These are phyloP conservation scores for Pseudochaenichthys georgianus DNA, from an alignment of 2,797 vertebrate species.

Conservation along the genomic window DNA sequence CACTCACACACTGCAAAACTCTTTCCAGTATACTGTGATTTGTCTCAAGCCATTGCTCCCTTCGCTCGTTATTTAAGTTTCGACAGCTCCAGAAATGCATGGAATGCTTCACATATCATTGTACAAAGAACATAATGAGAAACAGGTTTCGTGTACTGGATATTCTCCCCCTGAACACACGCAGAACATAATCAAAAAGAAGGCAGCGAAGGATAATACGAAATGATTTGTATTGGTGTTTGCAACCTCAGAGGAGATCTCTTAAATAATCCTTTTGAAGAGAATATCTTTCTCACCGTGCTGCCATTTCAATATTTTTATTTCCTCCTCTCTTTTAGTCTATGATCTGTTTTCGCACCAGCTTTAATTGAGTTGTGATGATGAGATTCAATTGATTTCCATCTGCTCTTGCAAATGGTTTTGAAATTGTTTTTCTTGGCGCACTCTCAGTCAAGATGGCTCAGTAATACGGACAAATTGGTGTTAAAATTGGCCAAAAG, in stretches of 20 bases:
- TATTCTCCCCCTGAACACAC: conserved; percentile 23
- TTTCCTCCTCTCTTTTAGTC: conserved; percentile 50
- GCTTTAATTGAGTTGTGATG: conserved; percentile 69
- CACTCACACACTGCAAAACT: conserved; percentile 72
- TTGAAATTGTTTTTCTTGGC: conserved; percentile 45
- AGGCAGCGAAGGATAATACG: conserved; percentile 37
- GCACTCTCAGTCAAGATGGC: conserved; percentile 42
- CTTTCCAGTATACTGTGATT: conserved; percentile 85
- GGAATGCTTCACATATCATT: conserved; percentile 77
- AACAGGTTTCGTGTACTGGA: conserved; percentile 52
- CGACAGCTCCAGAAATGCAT: conserved; percentile 75
- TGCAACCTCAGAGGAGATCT: conserved; percentile 55
- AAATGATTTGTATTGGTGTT: conserved; percentile 42
- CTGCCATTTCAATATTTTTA: conserved; percentile 58
- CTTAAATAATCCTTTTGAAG: conserved; percentile 58
- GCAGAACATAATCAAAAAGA: conserved; percentile 31
- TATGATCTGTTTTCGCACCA: conserved; percentile 46
- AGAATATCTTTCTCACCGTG: conserved; percentile 48
- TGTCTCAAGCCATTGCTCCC: conserved; percentile 70
- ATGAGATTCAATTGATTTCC: conserved; percentile 67
- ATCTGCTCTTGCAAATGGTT: conserved; percentile 49
- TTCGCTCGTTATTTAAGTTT: conserved; percentile 44
- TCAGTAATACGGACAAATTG: conserved; percentile 30
- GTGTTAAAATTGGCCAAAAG: conserved; percentile 22
- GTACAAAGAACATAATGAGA: conserved; percentile 67